Evolutionary conservation across 2,113 vertebrate genomes (phyloP).

Genomic region (Apodemus speciosus): DNA sequence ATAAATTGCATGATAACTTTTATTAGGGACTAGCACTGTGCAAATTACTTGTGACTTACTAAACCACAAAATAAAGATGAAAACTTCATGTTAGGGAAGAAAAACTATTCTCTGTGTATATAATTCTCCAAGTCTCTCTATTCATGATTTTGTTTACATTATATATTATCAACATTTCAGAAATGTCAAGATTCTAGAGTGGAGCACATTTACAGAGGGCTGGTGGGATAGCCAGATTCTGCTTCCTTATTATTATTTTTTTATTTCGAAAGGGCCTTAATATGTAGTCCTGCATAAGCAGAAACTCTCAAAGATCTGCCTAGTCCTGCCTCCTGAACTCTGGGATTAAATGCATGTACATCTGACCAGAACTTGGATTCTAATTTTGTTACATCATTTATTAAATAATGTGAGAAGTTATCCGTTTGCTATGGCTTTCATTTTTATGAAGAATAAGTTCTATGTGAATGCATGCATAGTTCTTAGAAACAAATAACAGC

Average conservation of each 20-base stretch:
- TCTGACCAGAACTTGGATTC: neutral
- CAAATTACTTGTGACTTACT: slow-evolving; percentile 29
- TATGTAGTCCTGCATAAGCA: neutral
- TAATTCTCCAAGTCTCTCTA: neutral
- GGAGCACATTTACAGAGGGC: neutral
- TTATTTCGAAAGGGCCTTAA: neutral
- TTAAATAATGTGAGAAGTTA: neutral
- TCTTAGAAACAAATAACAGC: neutral
- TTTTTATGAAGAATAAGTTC: neutral
- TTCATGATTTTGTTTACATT: slow-evolving; percentile 31
- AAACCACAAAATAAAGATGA: slow-evolving; percentile 24
- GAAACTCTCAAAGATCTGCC: neutral
- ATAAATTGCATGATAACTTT: slow-evolving; percentile 50
- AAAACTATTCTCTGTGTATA: neutral
- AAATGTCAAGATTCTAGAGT: neutral
- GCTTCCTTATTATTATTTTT: too few relatives aligned
- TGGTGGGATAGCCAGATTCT: neutral
- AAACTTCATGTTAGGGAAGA: slow-evolving; percentile 17
- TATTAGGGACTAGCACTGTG: neutral
- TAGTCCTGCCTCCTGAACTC: neutral
- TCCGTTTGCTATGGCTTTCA: neutral
- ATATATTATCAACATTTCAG: slow-evolving; percentile 34
- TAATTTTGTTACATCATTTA: neutral
- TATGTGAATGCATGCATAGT: neutral
- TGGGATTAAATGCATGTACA: neutral